A percentile compares a stretch with the other conserved stretches of the same genome.
Conservation (phyloP, 2,888 invertebrate species). For the Cistogaster globosa region DNA sequence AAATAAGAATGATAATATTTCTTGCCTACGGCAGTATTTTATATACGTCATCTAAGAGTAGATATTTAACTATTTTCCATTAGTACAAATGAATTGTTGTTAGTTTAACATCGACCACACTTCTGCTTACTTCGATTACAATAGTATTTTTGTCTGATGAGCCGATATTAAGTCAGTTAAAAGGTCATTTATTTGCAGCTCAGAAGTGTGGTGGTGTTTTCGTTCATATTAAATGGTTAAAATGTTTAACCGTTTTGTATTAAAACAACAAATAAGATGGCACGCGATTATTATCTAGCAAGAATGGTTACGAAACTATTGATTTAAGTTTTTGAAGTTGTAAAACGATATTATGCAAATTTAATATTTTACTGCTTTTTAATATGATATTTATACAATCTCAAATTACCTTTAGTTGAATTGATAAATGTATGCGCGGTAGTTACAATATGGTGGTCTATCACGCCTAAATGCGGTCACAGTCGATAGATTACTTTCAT, state of each 20-base stretch:
- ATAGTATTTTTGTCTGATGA: neutral
- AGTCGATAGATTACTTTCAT: too few relatives aligned
- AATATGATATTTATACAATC: too few relatives aligned
- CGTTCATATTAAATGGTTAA: constrained; percentile 1
- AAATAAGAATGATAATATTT: constrained; percentile 49
- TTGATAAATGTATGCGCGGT: too few relatives aligned
- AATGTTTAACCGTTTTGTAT: neutral
- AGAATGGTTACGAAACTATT: neutral
- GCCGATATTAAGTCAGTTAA: too few relatives aligned
- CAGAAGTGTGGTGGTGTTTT: neutral
- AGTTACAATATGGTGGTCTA: too few relatives aligned
- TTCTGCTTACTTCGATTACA: too few relatives aligned
- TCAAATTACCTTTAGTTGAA: too few relatives aligned
- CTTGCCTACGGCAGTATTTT: constrained; percentile 34
- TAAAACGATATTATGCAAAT: too few relatives aligned
- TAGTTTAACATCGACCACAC: neutral
- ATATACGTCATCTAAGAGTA: neutral
- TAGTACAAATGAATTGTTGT: neutral
- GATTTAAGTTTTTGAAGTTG: neutral
- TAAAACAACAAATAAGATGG: neutral
- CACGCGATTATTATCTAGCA: neutral
- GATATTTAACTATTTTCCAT: neutral
- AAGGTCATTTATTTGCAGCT: neutral
- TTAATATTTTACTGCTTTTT: too few relatives aligned
- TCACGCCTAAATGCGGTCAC: too few relatives aligned